Evolutionary conservation across 2,113 vertebrate species (phyloP), one percentile per base, ranked within the genome.

Genomic region (Rhagologus leucostigma): DNA sequence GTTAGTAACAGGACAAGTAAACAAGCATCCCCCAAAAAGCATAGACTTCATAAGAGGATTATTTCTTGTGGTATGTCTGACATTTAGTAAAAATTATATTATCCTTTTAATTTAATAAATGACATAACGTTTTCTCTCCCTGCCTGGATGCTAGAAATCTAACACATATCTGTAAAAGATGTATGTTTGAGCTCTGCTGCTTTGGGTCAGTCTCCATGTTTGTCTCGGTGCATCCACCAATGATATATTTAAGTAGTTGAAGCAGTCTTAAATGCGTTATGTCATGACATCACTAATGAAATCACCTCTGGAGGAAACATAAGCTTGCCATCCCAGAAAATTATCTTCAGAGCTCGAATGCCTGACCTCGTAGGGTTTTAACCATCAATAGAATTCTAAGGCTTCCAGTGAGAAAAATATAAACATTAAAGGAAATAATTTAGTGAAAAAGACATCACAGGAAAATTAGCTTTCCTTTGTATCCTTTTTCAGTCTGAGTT

Each of bases 41-140:
- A 46, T 19, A 27, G 14, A 35, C 27, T 71, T 6, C 14, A 4
- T 91, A 81, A 84, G 17, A 81, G 42, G 35, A 74, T 67, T 70
- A 14, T 68, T 96, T 94, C 82, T 60, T 71, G 68, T 90, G n/a
- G 15, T 88, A 88, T 71, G 49, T 44, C 73, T 96, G 83, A 92
- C 56, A 78, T 90, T 95, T 90, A 68, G 23, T 74, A 37, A 93
- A 87, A 93, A 95, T 95, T 86, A 53, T 69, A 78, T 90, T 92
- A 71, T 84, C 42, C 18, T 81, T 90, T 78, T 84, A 52, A 93
- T 86, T 81, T 84, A 78, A 95, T 84, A 94, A 80, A 79, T 92
- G n/a, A 57, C 29, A 46, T 56, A 44, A 70, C 5, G 26, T 84
- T 81, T 41, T 84, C 44, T 91, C 56, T 93, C 90, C 71, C 44